A percentile compares a stretch with the other conserved stretches of the same genome.
These are phyloP conservation scores for Nemopilema nomurai DNA, from an alignment of 30 jellyfish, hydroid and myxozoan genomes.

Conservation along the genomic window DNA sequence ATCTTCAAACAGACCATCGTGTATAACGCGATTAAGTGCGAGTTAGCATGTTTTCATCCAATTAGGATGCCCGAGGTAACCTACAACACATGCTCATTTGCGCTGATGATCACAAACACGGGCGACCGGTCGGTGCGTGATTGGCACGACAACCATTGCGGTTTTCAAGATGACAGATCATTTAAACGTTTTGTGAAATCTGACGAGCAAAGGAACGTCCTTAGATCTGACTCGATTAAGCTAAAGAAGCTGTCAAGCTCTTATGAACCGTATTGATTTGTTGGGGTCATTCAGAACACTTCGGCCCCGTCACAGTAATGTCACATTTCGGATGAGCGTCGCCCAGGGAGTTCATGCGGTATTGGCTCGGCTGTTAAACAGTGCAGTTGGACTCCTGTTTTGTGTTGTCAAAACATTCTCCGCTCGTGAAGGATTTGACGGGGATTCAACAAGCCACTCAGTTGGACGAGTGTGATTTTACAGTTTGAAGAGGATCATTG, in stretches of 20 bases:
- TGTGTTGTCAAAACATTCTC: conserved; percentile 11
- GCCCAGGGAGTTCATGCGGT: conserved; percentile 33
- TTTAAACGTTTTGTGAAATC: conserved; percentile 60
- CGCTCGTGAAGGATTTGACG: conserved; percentile 31
- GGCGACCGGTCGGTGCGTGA: conserved; percentile 44
- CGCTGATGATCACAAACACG: conserved; percentile 4
- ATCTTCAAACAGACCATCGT: not conserved
- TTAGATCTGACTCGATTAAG: conserved; percentile 55
- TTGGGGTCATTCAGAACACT: conserved; percentile 59
- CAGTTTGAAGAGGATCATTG: conserved; percentile 4
- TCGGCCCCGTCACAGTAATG: conserved; percentile 39
- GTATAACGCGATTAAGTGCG: not conserved
- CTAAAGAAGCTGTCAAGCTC: conserved; percentile 71
- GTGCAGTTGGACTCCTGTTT: conserved; percentile 49
- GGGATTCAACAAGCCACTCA: conserved; percentile 29
- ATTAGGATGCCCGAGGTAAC: conserved; percentile 11
- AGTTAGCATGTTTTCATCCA: not conserved
- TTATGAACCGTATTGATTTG: conserved; percentile 56
- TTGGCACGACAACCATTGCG: conserved; percentile 64
- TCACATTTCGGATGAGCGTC: conserved; percentile 41
- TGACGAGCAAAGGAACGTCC: conserved; percentile 59
- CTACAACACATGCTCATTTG: conserved; percentile 25
- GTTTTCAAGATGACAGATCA: conserved; percentile 66
- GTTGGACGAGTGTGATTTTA: conserved; percentile 19
- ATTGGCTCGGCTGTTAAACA: conserved; percentile 28